Percentiles rank a stretch among this genome's conserved stretches.
phyloP scores from a whole-genome alignment of 2,888 invertebrate species.

The Drosophila mimica region DNA sequence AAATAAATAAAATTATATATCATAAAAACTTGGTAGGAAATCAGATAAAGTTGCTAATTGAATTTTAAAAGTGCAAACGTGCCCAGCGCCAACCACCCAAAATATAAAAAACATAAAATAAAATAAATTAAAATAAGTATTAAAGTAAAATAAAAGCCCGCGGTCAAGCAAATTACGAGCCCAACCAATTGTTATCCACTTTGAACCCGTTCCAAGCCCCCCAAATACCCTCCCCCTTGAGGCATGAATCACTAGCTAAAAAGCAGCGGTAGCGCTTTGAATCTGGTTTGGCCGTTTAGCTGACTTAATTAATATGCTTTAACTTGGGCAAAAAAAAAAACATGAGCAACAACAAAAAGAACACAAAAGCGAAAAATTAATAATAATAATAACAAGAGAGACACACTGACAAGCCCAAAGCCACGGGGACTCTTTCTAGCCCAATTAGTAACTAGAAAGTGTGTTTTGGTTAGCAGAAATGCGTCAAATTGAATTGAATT shows the following conservation, averaged over 20 bases:
- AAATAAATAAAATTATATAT: background rate
- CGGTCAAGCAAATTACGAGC: slow-evolving; percentile 50
- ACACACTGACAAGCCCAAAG: slow-evolving; percentile 6
- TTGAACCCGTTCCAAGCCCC: slow-evolving; percentile 31
- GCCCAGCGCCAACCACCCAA: slow-evolving; percentile 27
- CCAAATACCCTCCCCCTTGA: background rate
- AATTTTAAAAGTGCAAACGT: slow-evolving; percentile 57
- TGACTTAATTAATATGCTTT: slow-evolving; percentile 66
- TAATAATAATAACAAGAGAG: background rate
- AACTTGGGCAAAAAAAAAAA: slow-evolving; percentile 19
- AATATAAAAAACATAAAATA: slow-evolving; percentile 1
- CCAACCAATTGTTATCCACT: slow-evolving; percentile 58
- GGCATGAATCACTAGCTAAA: slow-evolving; percentile 56
- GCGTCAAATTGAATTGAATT: slow-evolving; percentile 18
- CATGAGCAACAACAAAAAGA: background rate
- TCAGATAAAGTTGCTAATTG: slow-evolving; percentile 61
- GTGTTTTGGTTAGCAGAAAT: slow-evolving; percentile 46
- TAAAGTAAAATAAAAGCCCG: slow-evolving; percentile 19
- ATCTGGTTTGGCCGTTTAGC: slow-evolving; percentile 59
- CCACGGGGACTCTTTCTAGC: slow-evolving; percentile 57
- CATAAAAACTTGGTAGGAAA: slow-evolving; percentile 44
- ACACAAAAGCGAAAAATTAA: background rate
- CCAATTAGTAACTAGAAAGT: slow-evolving; percentile 54
- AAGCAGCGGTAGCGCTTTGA: slow-evolving; percentile 42
- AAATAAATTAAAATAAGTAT: slow-evolving; percentile 1